phyloP scores from a whole-genome alignment of 2,797 vertebrate species.

The Ispidina lecontei region DNA sequence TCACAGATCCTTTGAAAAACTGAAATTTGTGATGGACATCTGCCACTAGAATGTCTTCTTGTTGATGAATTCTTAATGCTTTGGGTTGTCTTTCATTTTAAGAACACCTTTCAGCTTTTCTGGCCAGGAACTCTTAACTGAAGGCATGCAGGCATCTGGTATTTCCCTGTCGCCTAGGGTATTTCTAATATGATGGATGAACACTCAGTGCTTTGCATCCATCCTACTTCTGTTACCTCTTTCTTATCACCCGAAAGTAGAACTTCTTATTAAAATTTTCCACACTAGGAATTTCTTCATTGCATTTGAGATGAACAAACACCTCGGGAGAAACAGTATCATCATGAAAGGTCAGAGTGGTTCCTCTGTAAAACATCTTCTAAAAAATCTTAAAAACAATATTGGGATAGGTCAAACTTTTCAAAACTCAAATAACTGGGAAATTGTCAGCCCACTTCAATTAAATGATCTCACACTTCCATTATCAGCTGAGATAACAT shows the following conservation, averaged over 20 bases:
- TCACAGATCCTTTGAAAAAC: background rate
- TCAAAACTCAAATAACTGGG: background rate
- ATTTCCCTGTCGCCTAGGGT: background rate
- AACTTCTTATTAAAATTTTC: conserved; percentile 16
- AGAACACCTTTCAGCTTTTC: background rate
- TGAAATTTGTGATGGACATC: background rate
- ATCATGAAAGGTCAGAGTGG: conserved; percentile 10
- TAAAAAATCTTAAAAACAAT: background rate
- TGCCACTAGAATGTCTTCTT: background rate
- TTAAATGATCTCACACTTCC: background rate
- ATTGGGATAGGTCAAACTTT: conserved; percentile 7
- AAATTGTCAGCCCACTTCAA: background rate
- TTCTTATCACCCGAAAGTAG: background rate
- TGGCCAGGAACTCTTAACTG: background rate
- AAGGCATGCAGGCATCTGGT: background rate
- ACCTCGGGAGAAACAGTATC: conserved; percentile 10
- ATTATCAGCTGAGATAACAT: background rate
- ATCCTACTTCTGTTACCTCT: background rate
- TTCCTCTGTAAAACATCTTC: background rate
- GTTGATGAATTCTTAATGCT: background rate
- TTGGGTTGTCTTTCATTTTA: background rate
- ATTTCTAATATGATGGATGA: background rate
- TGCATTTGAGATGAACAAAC: conserved; percentile 27
- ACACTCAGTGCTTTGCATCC: background rate
- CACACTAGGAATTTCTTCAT: conserved; percentile 24